A percentile compares a stretch with the other conserved stretches of the same genome.
These are phyloP conservation scores for Arizona elegans DNA, from an alignment of 2,113 vertebrate genomes.

Conservation along the genomic window DNA sequence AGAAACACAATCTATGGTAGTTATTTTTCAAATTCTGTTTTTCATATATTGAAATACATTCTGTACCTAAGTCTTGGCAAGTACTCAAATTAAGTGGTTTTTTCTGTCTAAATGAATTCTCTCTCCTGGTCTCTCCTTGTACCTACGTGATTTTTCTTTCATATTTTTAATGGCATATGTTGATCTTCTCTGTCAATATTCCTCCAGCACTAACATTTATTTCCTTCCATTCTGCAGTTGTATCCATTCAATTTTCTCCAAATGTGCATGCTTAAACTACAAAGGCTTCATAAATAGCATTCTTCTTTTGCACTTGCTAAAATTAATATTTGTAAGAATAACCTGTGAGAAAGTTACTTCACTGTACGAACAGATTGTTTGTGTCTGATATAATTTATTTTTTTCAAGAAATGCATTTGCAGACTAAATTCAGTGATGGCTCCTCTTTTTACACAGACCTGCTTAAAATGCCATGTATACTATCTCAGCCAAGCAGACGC, in stretches of 20 bases:
- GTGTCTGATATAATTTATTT: constrained; percentile 46
- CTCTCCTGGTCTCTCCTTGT: neutral
- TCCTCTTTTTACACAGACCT: constrained; percentile 37
- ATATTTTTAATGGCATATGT: neutral
- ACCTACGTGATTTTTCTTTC: neutral
- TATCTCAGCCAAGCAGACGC: constrained; percentile 29
- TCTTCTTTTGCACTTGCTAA: neutral
- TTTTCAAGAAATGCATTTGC: constrained; percentile 27
- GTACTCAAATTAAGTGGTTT: neutral
- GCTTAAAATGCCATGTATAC: constrained; percentile 47
- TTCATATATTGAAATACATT: neutral
- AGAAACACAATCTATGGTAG: neutral
- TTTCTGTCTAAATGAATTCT: neutral
- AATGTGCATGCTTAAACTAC: neutral
- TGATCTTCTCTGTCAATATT: neutral
- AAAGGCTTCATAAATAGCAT: neutral
- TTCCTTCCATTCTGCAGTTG: neutral
- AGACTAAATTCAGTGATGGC: constrained; percentile 32
- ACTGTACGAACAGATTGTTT: neutral
- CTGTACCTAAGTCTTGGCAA: neutral
- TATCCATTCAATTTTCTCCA: neutral
- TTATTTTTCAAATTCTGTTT: neutral
- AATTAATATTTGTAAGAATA: neutral
- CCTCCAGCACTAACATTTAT: neutral
- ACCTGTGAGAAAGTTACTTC: neutral